Evolutionary conservation across 2,797 vertebrate genomes (phyloP), one percentile per base, ranked within the genome.

Genomic region (Graptemys geographica): DNA sequence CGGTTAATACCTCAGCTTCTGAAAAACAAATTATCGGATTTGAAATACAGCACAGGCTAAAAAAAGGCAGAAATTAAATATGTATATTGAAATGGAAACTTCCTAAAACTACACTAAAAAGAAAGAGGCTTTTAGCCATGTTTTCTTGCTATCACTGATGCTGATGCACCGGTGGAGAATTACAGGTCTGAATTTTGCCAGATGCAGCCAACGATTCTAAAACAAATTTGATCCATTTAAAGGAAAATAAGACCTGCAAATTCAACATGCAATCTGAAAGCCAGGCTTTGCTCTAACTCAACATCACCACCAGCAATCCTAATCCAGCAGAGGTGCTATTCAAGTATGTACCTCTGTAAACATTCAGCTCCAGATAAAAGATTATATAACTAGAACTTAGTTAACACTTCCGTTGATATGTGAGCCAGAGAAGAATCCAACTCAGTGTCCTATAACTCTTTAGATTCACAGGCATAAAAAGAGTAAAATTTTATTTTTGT

Each of bases 21-120:
- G 87, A 62, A 72, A 95, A 90, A 90, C 69, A 57, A 87, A 86
- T 89, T 88, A 31, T 76, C 78, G 69, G 28, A 94, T 94, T 8
- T 90, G 52, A 95, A 95, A 8, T 2, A 52, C 56, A 21, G 33
- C 81, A n/a, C n/a, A 85, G 92, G 76, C 94, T 78, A 47, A 92
- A 84, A 72, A 95, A 92, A 31, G 0, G 83, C 27, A 94, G 91
- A 87, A 83, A 56, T 72, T 28, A 47, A 15, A 31, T 69, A 37
- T 8, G 11, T 33, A 33, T 62, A 62, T 62, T 62, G 11, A 74
- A 41, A 25, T 23, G 21, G 5, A 74, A 74, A 74, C 10, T 41
- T 37, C 44, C 41, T 27, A 76, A 76, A 76, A 47, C 65, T 21
- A 37, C 72, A 76, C 41, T 76, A 47, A 44, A 15, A 3, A 47